Percentiles rank a stretch among this genome's conserved stretches.
Evolutionary conservation across 2,797 vertebrate genomes (phyloP).

Genomic region (Neosilurus hyrtlii): DNA sequence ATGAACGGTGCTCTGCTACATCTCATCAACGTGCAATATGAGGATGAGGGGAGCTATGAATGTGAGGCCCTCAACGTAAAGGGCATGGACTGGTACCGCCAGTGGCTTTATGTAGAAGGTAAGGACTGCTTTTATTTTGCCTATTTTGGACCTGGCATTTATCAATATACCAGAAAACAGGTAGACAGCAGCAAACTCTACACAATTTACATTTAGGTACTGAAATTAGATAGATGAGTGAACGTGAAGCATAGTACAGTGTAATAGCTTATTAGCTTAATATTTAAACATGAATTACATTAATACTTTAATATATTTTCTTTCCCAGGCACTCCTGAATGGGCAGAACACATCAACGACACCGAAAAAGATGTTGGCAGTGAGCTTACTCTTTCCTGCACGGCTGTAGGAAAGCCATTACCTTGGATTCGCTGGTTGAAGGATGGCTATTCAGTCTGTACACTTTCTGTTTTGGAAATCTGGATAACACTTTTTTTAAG

Average conservation of each 20-base stretch:
- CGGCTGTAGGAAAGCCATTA: slow-evolving; percentile 88
- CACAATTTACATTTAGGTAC: not conserved
- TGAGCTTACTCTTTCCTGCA: slow-evolving; percentile 89
- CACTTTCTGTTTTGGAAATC: not conserved
- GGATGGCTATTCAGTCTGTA: slow-evolving; percentile 86
- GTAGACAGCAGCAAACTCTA: not conserved
- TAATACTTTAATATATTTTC: not conserved
- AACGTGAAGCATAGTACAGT: not conserved
- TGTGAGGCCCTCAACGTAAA: slow-evolving; percentile 96
- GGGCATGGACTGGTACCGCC: slow-evolving; percentile 91
- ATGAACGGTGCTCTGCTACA: slow-evolving; percentile 90
- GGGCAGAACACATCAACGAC: slow-evolving; percentile 96
- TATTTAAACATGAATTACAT: not conserved
- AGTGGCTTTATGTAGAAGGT: slow-evolving; percentile 93
- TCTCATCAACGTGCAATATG: slow-evolving; percentile 92
- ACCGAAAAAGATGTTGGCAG: slow-evolving; percentile 93
- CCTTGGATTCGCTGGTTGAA: slow-evolving; percentile 95
- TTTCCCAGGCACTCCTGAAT: slow-evolving; percentile 86
- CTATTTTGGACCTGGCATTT: not conserved
- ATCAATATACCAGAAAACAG: not conserved
- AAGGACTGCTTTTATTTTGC: slow-evolving; percentile 48
- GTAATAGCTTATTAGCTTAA: not conserved
- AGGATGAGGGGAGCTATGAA: slow-evolving; percentile 91
- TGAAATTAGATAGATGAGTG: too few relatives aligned
- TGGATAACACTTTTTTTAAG: not conserved